A percentile compares a stretch with the other conserved stretches of the same genome.
Conservation (phyloP, 2,797 vertebrate genomes). For the Mareca strepera region DNA sequence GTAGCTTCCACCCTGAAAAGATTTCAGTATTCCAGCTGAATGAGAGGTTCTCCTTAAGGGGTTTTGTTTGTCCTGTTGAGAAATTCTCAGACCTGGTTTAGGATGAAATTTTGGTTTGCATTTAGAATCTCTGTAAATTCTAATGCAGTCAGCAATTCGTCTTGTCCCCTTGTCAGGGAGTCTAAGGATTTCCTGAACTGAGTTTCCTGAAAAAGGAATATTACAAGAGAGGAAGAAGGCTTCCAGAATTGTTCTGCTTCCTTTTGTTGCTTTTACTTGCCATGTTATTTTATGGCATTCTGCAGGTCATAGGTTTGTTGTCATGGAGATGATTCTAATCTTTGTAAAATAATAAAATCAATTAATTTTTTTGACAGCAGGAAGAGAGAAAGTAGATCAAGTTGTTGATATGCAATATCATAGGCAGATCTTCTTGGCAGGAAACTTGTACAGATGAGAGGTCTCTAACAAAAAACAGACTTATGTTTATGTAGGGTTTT, state of each 20-base stretch:
- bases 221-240: not conserved
- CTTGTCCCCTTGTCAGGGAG: not conserved
- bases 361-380: constrained; percentile 47
- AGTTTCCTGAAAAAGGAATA: not conserved
- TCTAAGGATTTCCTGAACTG: not conserved
- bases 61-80: not conserved
- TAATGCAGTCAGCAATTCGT: not conserved
- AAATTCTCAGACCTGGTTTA: not conserved
- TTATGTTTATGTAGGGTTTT: not conserved
- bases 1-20: not conserved
- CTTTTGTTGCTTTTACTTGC: not conserved
- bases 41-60: not conserved
- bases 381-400: constrained; percentile 59
- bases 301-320: constrained; percentile 38
- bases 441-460: not conserved
- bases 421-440: constrained; percentile 32
- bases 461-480: not conserved
- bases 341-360: constrained; percentile 16
- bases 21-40: not conserved
- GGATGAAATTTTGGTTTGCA: not conserved
- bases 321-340: constrained; percentile 35
- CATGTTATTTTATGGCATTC: not conserved
- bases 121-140: not conserved
- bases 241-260: not conserved
- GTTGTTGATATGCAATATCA: constrained; percentile 43